Conservation (phyloP, 2,113 vertebrate species). For the Vimba vimba region DNA sequence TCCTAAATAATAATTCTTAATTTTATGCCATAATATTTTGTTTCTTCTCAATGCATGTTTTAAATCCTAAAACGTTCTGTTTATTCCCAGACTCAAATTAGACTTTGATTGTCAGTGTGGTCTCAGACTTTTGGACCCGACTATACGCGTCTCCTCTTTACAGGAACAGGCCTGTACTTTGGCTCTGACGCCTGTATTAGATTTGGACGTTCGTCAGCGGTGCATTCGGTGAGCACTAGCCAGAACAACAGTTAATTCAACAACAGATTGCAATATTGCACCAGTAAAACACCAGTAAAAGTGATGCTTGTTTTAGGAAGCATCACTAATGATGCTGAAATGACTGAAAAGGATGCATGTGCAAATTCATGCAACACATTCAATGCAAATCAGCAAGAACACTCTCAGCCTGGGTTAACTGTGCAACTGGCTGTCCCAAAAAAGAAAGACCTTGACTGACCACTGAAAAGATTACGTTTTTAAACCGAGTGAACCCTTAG, state of each 20-base stretch:
- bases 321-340: background rate
- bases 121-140: constrained; percentile 3
- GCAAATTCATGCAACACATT: background rate
- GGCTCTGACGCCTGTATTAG: constrained; percentile 54
- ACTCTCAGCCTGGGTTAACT: background rate
- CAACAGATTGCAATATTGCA: constrained; percentile 28
- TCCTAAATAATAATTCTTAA: background rate
- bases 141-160: constrained; percentile 21
- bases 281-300: too few relatives aligned
- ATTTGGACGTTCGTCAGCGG: constrained; percentile 57
- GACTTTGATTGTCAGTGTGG: background rate
- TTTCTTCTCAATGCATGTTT: background rate
- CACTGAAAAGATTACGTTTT: background rate
- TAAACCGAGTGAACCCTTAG: background rate
- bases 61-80: background rate
- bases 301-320: background rate
- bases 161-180: constrained; percentile 45
- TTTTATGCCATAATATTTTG: background rate
- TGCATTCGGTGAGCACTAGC: constrained; percentile 46
- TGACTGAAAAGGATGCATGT: background rate
- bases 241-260: constrained; percentile 29
- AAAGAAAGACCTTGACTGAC: background rate
- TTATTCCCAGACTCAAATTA: background rate
- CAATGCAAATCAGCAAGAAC: background rate
- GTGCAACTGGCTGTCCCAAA: background rate